Base-by-base conservation (phyloP, 2,888 invertebrate genomes). In the Branchipolynoe longqiensis region DNA sequence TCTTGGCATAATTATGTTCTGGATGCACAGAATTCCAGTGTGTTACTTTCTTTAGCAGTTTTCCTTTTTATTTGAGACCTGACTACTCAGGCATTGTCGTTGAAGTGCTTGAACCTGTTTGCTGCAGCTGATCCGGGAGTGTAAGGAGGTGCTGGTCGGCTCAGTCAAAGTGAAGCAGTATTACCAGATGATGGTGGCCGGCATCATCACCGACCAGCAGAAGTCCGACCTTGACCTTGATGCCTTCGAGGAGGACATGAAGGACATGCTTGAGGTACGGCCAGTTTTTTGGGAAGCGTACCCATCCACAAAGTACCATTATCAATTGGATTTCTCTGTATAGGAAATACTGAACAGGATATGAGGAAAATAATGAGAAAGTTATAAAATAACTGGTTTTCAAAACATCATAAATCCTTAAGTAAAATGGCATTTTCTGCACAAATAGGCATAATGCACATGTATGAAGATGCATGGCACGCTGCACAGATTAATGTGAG, bases 121-220 rank as follows among this genome's bases (percentile, higher is more conserved):
- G n/a, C 62, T 85, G 18, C 94, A 96, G 95, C 93, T 98, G 82
- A 97, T 97, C 94, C 96, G 96, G 91, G 98, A 99, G 94, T 95
- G 98, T 88, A 97, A 97, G 87, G 98, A 98, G 91, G 97, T 97
- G 0, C 94, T 99, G 84, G 96, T 96, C 90, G 96, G 97, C 74
- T 97, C 98, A 22, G 96, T 97, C 59, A 95, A 96, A 85, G 96
- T 97, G 94, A 96, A 97, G 22, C 96, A 96, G 90, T 96, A 96
- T 91, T 97, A 94, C 88, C 92, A 93, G 86, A 90, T 91, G 56
- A 93, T 94, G 92, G 93, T 94, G 28, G 89, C 90, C 25, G 90
- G 92, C 4, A 92, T 93, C 48, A 87, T 92, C 64, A 92, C 92
- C 87, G 92, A 92, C 56, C 89, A 90, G 56, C 56, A 73, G 18